These are phyloP conservation scores for Megathymus violae DNA, from an alignment of 1,140 invertebrate genomes.

Conservation along the genomic window DNA sequence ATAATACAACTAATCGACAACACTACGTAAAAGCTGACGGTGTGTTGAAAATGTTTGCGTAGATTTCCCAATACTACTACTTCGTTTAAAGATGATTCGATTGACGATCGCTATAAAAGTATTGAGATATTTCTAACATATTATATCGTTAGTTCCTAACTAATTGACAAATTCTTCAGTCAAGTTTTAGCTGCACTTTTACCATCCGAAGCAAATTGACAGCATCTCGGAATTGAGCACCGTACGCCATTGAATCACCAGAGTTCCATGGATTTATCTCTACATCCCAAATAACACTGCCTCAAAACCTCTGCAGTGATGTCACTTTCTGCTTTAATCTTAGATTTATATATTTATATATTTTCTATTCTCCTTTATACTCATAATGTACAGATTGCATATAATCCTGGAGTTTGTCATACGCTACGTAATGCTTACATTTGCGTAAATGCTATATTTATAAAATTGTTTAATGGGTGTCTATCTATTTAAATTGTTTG, in stretches of 20 bases:
- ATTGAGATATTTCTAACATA: neutral
- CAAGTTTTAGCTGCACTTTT: conserved; percentile 14
- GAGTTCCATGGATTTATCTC: conserved; percentile 8
- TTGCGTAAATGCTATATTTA: no score
- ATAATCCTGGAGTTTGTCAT: neutral
- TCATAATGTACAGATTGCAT: neutral
- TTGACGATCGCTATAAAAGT: no score
- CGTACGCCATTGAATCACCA: conserved; percentile 7
- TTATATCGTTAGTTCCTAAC: no score
- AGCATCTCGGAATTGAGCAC: conserved; percentile 19
- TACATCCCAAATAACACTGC: conserved; percentile 1
- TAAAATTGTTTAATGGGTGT: no score
- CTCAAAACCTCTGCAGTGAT: conserved; percentile 3
- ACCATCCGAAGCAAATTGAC: conserved; percentile 27
- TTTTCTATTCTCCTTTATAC: no score
- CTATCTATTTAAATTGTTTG: no score
- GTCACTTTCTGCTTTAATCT: neutral
- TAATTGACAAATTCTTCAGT: conserved; percentile 23
- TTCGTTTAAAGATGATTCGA: no score
- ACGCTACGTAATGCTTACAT: neutral
- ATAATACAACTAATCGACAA: no score
- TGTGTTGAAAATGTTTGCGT: no score
- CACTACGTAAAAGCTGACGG: no score
- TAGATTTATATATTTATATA: no score
- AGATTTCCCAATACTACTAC: no score